phyloP scores from a whole-genome alignment of 2,797 vertebrate genomes.

The Gadopsis marmoratus region DNA sequence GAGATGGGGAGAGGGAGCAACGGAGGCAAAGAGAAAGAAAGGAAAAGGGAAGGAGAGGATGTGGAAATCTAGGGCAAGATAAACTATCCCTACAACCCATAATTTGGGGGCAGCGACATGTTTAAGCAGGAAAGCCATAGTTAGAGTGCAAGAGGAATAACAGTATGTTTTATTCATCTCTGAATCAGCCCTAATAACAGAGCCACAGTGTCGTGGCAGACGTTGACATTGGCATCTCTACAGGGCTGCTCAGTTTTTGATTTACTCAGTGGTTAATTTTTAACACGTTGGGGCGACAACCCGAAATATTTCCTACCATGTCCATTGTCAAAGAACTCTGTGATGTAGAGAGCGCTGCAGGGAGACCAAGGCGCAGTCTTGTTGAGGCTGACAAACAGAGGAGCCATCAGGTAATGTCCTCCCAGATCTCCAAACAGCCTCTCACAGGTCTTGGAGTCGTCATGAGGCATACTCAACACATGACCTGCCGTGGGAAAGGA shows the following conservation, averaged over 20 bases:
- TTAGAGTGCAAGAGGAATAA: slow-evolving; percentile 43
- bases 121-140: slow-evolving; percentile 72
- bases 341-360: slow-evolving; percentile 94
- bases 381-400: slow-evolving; percentile 91
- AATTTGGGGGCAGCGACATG: slow-evolving; percentile 71
- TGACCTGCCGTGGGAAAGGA: slow-evolving; percentile 86
- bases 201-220: slow-evolving; percentile 26
- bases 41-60: slow-evolving; percentile 32
- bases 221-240: slow-evolving; percentile 34
- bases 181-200: slow-evolving; percentile 58
- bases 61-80: slow-evolving; percentile 45
- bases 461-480: slow-evolving; percentile 96
- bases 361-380: slow-evolving; percentile 94
- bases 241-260: slow-evolving; percentile 6
- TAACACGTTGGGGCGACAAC: background rate
- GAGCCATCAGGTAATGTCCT: slow-evolving; percentile 93
- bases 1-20: background rate
- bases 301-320: slow-evolving; percentile 85
- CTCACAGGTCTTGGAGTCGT: slow-evolving; percentile 94
- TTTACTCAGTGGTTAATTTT: slow-evolving; percentile 29
- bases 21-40: background rate
- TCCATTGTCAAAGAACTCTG: slow-evolving; percentile 95
- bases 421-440: slow-evolving; percentile 90
- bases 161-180: slow-evolving; percentile 53
- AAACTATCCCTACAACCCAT: slow-evolving; percentile 59